phyloP scores from a whole-genome alignment of 2,113 vertebrate genomes.

The Merops nubicus region DNA sequence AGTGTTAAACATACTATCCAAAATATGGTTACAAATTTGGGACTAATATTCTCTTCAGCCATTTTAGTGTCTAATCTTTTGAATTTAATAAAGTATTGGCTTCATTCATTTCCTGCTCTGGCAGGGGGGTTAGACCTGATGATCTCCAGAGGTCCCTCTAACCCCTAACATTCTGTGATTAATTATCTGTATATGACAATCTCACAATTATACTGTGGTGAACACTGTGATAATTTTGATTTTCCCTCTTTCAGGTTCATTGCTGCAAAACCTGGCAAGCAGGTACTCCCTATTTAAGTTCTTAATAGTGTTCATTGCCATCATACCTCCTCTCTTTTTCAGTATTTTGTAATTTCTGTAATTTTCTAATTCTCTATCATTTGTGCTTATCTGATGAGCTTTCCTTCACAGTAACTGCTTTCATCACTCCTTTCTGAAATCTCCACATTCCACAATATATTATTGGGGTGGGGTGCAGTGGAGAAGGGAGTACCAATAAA shows the following conservation, averaged over 20 bases:
- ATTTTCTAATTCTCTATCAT: not conserved
- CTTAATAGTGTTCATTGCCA: not conserved
- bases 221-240: not conserved
- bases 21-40: not conserved
- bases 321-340: not conserved
- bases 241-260: not conserved
- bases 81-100: not conserved
- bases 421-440: not conserved
- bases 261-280: not conserved
- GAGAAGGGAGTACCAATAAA: not conserved
- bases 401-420: not conserved
- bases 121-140: no score
- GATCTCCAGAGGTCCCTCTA: no score
- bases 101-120: no score
- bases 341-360: not conserved
- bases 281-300: not conserved
- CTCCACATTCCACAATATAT: not conserved
- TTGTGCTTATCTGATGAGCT: not conserved
- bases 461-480: not conserved
- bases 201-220: not conserved
- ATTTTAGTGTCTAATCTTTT: rapidly evolving
- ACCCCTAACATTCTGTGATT: no score
- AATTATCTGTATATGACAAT: not conserved
- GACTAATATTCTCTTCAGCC: not conserved
- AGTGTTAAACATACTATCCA: not conserved